phyloP scores from a whole-genome alignment of 1,140 invertebrate genomes.

The Aphidius ervi region DNA sequence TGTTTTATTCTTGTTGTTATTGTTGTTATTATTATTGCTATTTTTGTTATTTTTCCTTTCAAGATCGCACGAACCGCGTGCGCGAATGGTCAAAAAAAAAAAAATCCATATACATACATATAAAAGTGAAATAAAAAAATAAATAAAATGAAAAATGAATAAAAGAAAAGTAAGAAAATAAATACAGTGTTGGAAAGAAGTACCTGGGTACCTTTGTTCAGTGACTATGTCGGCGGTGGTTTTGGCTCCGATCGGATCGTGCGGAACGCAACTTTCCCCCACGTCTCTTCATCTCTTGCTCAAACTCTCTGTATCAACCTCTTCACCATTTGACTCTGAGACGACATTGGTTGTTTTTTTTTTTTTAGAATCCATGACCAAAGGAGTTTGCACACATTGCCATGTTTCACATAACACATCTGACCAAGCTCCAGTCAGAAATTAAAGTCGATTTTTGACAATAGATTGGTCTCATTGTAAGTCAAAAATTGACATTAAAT shows the following conservation, averaged over 20 bases:
- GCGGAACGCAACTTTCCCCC: conserved; percentile 16
- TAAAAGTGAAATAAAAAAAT: conserved; percentile 17
- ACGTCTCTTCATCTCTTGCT: neutral
- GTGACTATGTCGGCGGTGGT: conserved; percentile 15
- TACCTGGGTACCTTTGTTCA: conserved; percentile 13
- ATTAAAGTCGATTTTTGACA: no score
- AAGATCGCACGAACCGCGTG: conserved; percentile 27
- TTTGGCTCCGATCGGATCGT: conserved; percentile 23
- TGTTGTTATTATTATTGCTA: no score
- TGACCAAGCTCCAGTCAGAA: no score
- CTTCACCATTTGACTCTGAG: neutral
- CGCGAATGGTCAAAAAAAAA: conserved; percentile 13
- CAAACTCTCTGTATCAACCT: no score
- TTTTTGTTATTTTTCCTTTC: neutral
- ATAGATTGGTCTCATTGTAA: no score
- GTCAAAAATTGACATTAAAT: no score
- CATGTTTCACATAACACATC: conserved; percentile 4
- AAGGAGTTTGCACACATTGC: conserved; percentile 9
- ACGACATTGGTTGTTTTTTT: conserved; percentile 1
- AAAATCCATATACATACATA: conserved; percentile 17
- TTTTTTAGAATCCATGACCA: conserved; percentile 15
- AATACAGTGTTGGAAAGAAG: conserved; percentile 3
- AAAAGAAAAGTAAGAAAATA: conserved; percentile 17
- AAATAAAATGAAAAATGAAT: conserved; percentile 30
- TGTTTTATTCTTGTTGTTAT: neutral